Conservation (phyloP, 2,113 vertebrate genomes). For the Hemicordylus capensis region DNA sequence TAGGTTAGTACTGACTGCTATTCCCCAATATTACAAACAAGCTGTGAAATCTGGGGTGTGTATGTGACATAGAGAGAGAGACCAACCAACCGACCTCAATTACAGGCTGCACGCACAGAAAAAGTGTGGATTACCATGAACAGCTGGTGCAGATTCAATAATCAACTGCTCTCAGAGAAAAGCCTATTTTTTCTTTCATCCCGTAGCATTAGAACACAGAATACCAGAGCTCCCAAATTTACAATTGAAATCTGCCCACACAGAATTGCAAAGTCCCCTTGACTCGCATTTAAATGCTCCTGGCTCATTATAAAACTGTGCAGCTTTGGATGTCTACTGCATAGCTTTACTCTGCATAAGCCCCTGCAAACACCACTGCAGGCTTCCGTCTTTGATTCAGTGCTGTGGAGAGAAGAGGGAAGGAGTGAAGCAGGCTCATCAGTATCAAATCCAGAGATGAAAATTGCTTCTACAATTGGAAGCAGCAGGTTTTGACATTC, state of each 20-base stretch:
- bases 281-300: constrained; percentile 66
- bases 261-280: constrained; percentile 69
- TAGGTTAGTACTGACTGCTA: constrained; percentile 10
- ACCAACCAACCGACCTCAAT: constrained; percentile 44
- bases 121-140: constrained; percentile 66
- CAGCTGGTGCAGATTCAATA: constrained; percentile 72
- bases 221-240: constrained; percentile 74
- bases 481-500: background rate
- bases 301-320: constrained; percentile 60
- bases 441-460: constrained; percentile 45
- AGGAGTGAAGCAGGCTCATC: constrained; percentile 43
- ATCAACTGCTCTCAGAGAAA: constrained; percentile 68
- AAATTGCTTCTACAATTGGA: constrained; percentile 38
- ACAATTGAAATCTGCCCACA: constrained; percentile 76
- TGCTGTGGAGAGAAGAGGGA: background rate
- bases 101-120: constrained; percentile 29
- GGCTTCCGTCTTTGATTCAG: constrained; percentile 45
- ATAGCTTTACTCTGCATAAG: constrained; percentile 42
- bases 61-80: background rate
- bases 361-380: constrained; percentile 33
- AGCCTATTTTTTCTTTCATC: constrained; percentile 60
- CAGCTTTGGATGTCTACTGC: constrained; percentile 51
- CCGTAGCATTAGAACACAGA: constrained; percentile 73
- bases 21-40: constrained; percentile 41
- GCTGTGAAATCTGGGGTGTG: constrained; percentile 14